Evolutionary conservation across 1,140 invertebrate genomes (phyloP).

Genomic region (Atta colombica): DNA sequence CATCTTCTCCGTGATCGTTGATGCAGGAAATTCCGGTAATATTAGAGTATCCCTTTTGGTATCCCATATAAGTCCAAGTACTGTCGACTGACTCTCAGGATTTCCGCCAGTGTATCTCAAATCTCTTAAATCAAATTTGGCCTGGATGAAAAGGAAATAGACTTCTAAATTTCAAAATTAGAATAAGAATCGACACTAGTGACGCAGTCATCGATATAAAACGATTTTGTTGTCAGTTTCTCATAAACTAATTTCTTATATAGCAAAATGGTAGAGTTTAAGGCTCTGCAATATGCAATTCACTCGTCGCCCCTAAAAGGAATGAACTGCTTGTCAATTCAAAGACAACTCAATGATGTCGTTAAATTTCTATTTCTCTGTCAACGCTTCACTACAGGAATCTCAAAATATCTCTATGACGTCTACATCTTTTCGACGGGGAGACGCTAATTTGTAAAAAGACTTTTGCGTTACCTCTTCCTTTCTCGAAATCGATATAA

Average conservation of each 20-base stretch:
- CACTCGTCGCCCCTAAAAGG: background rate
- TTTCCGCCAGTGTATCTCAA: background rate
- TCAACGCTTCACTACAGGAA: too few species aligned
- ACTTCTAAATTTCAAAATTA: background rate
- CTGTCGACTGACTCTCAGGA: background rate
- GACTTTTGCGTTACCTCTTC: too few species aligned
- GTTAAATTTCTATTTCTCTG: too few species aligned
- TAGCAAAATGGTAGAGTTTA: background rate
- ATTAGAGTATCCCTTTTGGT: background rate
- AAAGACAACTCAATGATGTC: too few species aligned
- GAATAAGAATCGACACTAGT: background rate
- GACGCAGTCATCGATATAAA: conserved; percentile 1
- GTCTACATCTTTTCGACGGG: too few species aligned
- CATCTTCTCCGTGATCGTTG: background rate
- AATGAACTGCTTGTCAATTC: too few species aligned
- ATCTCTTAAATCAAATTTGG: background rate
- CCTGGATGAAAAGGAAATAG: background rate
- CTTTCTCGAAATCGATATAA: too few species aligned
- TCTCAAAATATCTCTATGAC: too few species aligned
- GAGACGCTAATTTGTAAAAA: too few species aligned
- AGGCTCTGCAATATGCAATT: background rate
- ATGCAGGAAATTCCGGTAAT: background rate
- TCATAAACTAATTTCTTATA: background rate
- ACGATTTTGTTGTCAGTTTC: background rate
- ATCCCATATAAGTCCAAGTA: background rate